Base-by-base conservation (phyloP, 2,888 invertebrate genomes). In the Archips xylosteana region DNA sequence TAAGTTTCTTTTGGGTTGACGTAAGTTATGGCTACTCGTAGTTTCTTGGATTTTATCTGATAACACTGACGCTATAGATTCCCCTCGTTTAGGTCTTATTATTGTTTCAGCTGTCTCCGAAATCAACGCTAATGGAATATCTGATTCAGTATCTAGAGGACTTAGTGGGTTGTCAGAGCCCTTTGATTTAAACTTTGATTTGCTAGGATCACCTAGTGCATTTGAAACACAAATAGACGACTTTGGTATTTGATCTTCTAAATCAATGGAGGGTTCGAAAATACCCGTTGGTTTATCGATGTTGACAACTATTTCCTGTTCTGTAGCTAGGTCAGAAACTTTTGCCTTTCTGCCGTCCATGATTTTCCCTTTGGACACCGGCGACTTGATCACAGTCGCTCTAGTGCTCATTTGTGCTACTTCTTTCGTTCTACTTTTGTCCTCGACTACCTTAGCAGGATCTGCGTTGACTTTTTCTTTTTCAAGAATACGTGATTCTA, bases 181-280 rank as follows among this genome's bases (percentile, higher is more conserved):
- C 78, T 89, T 92, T 4, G 79, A 54, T 82, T 90, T 92, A 3
- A 81, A 80, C 84, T 95, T 88, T 0, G 85, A 85, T 75, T 94
- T 95, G 76, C 89, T 91, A 0, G 89, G 85, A 9, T 95, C 95
- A 10, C 78, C 77, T 76, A 87, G 77, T 66, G 85, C 78, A 78
- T 86, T 91, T 72, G 79, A 90, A 3, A 95, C 90, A 74, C 94
- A 94, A 64, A 96, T 94, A 61, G 95, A 95, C 3, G 95, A 92
- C 72, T 95, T 93, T 0, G 95, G 96, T 81, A 96, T 96, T 89
- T 96, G 96, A 77, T 96, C 95, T 89, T 96, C 96, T 75, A 96
- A 89, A 86, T 96, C 96, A 45, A 96, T 89, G 2, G 96, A 96
- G 0, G 96, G 95, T 83, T 96, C 96, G 85, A 97, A 97, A 80